A percentile compares a stretch with the other conserved stretches of the same genome.
These are phyloP conservation scores for Lampris megalopsis DNA, from an alignment of 2,113 vertebrate species.

Conservation along the genomic window DNA sequence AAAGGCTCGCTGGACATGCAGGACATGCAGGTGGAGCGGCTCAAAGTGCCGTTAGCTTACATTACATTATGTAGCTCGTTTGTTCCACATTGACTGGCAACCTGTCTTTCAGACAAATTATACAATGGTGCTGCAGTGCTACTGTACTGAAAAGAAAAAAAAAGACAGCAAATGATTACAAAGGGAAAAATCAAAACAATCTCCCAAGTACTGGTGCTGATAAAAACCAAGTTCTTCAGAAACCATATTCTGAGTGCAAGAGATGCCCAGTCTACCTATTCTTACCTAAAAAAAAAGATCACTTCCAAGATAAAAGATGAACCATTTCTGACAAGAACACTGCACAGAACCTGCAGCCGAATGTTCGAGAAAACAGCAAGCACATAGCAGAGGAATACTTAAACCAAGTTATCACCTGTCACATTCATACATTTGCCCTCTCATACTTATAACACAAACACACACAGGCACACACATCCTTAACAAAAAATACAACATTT, in stretches of 20 bases:
- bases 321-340: constrained; percentile 56
- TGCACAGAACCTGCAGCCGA: constrained; percentile 45
- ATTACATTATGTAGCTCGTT: constrained; percentile 78
- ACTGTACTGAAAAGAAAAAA: constrained; percentile 33
- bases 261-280: constrained; percentile 68
- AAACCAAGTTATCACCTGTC: constrained; percentile 69
- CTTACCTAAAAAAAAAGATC: constrained; percentile 58
- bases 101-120: constrained; percentile 75
- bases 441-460: constrained; percentile 15
- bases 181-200: constrained; percentile 14
- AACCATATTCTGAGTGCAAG: constrained; percentile 67
- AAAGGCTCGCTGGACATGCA: constrained; percentile 61
- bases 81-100: constrained; percentile 70
- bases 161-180: constrained; percentile 58
- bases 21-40: constrained; percentile 65
- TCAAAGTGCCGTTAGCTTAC: constrained; percentile 70
- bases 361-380: constrained; percentile 40
- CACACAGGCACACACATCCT: constrained; percentile 18
- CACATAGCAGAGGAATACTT: constrained; percentile 65
- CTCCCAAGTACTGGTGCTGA: constrained; percentile 54
- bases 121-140: constrained; percentile 72
- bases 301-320: constrained; percentile 54
- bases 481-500: constrained; percentile 62
- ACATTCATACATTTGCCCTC: constrained; percentile 48
- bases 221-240: constrained; percentile 71